Evolutionary conservation across 2,888 invertebrate genomes (phyloP), one percentile per base, ranked within the genome.

Genomic region (Cephonodes hylas): DNA sequence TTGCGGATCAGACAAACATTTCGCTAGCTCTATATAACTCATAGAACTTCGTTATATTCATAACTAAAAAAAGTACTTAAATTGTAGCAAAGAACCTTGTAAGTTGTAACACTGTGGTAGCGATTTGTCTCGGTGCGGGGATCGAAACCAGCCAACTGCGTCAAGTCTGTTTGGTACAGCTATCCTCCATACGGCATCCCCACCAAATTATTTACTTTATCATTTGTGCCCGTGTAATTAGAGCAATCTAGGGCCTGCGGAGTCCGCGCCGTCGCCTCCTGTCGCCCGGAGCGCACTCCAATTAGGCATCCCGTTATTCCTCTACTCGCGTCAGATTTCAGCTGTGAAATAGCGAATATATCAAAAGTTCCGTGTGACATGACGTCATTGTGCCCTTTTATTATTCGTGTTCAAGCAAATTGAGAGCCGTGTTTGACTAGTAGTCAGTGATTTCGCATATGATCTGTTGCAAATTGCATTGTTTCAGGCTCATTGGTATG

Each of bases 301-400:
- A 79, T 79, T 79, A 79, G 76, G 63, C 71, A 53, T 62, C 64
- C 67, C 64, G 67, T 61, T 65, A 62, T 62, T 64, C 20, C 60
- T 46, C 59, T 71, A 72, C 77, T 78, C 66, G 69, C 64, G 66
- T 69, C 73, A 71, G 66, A 76, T 78, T 77, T 70, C 76, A 78
- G 71, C 78, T 74, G 76, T 77, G 72, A 75, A 79, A 79, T 76
- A 70, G 70, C 65, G 48, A 48, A 48, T 48, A 48, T 48, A 48
- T 48, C 48, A 48, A 48, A 48, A 15, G 25, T 48, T 48, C n/a
- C n/a, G 23, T 25, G 46, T 23, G n/a, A n/a, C 48, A 3, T 13
- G 25, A n/a, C 13, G n/a, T 48, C 48, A 48, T 48, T 48, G 48
- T 25, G n/a, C n/a, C 48, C n/a, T 48, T 48, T 48, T 48, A 48